Evolutionary conservation across 1,140 invertebrate species (phyloP), one percentile per base, ranked within the genome.

Genomic region (Littorina saxatilis): DNA sequence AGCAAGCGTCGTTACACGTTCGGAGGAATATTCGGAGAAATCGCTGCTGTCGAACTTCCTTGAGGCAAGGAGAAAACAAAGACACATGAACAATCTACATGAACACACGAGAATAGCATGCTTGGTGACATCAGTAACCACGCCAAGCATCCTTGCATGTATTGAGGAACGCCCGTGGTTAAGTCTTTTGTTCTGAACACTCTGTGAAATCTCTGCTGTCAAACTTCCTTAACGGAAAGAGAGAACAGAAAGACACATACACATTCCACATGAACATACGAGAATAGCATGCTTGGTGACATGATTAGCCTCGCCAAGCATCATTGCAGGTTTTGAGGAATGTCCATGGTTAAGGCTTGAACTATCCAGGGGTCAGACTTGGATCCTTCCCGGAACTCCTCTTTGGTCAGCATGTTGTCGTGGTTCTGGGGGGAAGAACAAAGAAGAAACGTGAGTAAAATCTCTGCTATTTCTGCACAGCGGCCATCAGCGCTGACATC

Each of bases 321-420:
- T 82, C 76, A 79, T 32, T 86, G 80, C 61, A 79, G 32, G 63
- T 80, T 66, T n/a, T 84, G 81, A 17, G 82, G 80, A 40, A 83
- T 50, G 35, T 87, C 86, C 40, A 95, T 90, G 29, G 94, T 94
- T 70, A 95, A 87, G 17, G 94, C 98, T 93, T 99, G 98, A 27
- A 99, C 98, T 91, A 99, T 99, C 93, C 98, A 95, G 7, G 98
- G 98, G 93, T 99, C 98, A 63, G 97, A 97, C 93, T 99, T 99
- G 91, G 98, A 99, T 83, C 98, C 98, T 94, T 99, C 98, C 88
- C 98, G 95, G 93, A 99, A 99, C 93, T 99, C 98, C 89, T 99
- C 98, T 84, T 99, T 94, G 23, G 98, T 99, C 83, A 99, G 94
- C 91, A 96, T 96, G 91, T 99, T 98, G 93, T 99, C 98, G 93